These are phyloP conservation scores for Porites divaricata DNA, from an alignment of 92 coral and sea anemone genomes.

Conservation along the genomic window DNA sequence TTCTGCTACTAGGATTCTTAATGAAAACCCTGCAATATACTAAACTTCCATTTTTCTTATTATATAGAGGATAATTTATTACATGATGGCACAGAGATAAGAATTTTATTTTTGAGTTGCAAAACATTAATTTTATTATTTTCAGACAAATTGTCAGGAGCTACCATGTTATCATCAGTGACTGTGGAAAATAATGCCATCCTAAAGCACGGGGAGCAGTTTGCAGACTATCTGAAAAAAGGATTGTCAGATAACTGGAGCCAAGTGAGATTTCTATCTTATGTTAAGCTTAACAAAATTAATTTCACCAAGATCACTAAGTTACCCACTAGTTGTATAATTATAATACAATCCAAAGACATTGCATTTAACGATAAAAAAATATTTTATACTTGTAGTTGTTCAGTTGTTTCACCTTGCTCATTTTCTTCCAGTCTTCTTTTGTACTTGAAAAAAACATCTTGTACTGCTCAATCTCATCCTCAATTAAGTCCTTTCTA, in stretches of 20 bases:
- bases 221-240: constrained; percentile 86
- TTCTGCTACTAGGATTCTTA: no score
- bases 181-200: constrained; percentile 71
- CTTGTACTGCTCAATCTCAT: no score
- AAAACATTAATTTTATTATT: background rate
- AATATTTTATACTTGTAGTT: no score
- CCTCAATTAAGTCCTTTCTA: no score
- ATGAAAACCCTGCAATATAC: no score
- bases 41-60: no score
- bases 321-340: no score
- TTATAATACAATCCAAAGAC: no score
- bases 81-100: no score
- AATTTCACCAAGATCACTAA: background rate
- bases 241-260: constrained; percentile 99
- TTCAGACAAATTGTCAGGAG: constrained; percentile 36
- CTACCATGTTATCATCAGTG: constrained; percentile 25
- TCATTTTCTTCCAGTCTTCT: background rate
- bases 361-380: background rate
- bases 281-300: background rate
- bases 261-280: constrained; percentile 65
- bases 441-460: no score
- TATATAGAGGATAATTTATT: no score
- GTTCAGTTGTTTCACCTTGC: background rate
- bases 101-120: no score
- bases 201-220: constrained; percentile 88